Evolutionary conservation across 2,888 invertebrate genomes (phyloP), one percentile per base, ranked within the genome.

Genomic region (Epirrhoe alternata): DNA sequence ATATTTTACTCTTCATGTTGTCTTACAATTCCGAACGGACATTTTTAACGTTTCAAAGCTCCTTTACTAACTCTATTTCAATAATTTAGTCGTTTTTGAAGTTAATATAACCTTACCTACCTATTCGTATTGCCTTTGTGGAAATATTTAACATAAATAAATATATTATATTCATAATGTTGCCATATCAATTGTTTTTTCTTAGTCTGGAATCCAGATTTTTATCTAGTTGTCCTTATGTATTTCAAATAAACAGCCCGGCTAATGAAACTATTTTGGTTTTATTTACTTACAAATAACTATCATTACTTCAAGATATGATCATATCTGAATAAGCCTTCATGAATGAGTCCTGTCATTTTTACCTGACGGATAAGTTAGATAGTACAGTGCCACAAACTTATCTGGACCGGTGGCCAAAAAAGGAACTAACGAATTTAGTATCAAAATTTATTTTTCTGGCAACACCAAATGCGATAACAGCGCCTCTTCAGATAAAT

Each of bases 231-330:
- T 90, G 87, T 89, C 87, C 83, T 83, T 86, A 85, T 84, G 85
- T 90, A 88, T 86, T 90, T 87, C 73, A 87, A 92, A 88, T 92
- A 92, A 89, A 92, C 81, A 82, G 84, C 87, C 89, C 90, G 86
- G 86, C 89, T 88, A 88, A 74, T 52, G 17, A 71, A 63, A 42
- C 58, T 65, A 58, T 71, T 8, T 10, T 55, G 72, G 80, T 81
- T 84, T 68, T 33, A 53, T 54, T 14, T 55, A 33, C 33, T 33
- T 33, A 7, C 33, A 7, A 33, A 33, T 7, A 33, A 33, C 1
- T 33, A 33, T 33, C 0, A 6, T 33, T 33, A 33, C 24, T n/a
- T n/a, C n/a, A n/a, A n/a, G n/a, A n/a, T n/a, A n/a, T n/a, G n/a
- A n/a, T n/a, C n/a, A n/a, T n/a, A n/a, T n/a, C n/a, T n/a, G n/a